Conservation (phyloP, 2,797 vertebrate species). For the Danio albolineatus region DNA sequence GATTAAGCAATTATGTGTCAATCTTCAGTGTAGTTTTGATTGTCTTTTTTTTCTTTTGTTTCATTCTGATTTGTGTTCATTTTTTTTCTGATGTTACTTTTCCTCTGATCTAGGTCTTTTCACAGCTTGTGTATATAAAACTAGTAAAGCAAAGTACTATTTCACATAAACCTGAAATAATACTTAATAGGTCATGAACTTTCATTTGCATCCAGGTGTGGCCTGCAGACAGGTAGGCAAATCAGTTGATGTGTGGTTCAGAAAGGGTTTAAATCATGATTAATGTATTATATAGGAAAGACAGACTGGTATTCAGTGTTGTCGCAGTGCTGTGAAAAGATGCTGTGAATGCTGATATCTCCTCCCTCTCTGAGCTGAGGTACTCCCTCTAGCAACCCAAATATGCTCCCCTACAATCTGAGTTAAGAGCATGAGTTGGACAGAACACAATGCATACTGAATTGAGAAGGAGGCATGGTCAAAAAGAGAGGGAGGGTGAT, state of each 20-base stretch:
- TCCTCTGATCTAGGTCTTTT: slow-evolving; percentile 97
- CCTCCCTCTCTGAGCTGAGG: not conserved
- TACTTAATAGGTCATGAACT: slow-evolving; percentile 45
- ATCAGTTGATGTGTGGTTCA: slow-evolving; percentile 41
- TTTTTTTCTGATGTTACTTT: slow-evolving; percentile 89
- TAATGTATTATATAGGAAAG: not conserved
- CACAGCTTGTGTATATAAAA: slow-evolving; percentile 89
- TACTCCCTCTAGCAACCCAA: slow-evolving; percentile 63
- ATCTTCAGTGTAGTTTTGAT: slow-evolving; percentile 95
- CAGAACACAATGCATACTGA: slow-evolving; percentile 56
- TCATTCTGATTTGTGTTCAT: slow-evolving; percentile 88
- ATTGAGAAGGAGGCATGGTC: slow-evolving; percentile 10
- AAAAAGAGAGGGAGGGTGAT: not conserved
- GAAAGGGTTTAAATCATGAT: slow-evolving; percentile 51
- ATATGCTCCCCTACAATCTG: slow-evolving; percentile 21
- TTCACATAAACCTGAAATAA: not conserved
- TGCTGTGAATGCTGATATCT: slow-evolving; percentile 58
- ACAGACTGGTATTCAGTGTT: slow-evolving; percentile 20
- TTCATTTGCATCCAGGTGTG: slow-evolving; percentile 37
- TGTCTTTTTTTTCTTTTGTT: slow-evolving; percentile 66
- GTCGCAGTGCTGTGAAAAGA: slow-evolving; percentile 60
- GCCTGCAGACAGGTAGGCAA: slow-evolving; percentile 44
- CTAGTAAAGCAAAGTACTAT: not conserved
- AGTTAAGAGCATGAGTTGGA: slow-evolving; percentile 62
- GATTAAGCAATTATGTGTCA: slow-evolving; percentile 92